phyloP scores from a whole-genome alignment of 2,888 invertebrate genomes.

The Diarsia rubi region DNA sequence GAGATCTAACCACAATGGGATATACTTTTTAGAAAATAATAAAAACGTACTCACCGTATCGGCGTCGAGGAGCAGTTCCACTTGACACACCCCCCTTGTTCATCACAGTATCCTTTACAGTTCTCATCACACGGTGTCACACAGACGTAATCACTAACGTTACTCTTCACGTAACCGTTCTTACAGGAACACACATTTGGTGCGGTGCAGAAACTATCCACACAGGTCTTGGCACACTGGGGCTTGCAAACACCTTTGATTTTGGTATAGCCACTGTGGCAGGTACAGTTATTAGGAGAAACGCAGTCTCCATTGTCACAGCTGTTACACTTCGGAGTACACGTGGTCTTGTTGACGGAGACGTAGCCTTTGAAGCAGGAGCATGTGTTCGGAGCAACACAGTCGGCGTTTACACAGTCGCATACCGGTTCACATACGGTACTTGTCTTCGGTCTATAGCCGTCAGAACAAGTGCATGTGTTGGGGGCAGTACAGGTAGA shows the following conservation, averaged over 20 bases:
- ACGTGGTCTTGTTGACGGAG: constrained; percentile 60
- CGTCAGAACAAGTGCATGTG: constrained; percentile 74
- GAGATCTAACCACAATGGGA: not conserved
- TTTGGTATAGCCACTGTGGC: constrained; percentile 77
- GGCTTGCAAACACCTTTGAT: constrained; percentile 61
- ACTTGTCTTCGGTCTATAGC: constrained; percentile 67
- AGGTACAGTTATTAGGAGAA: constrained; percentile 84
- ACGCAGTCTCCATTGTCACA: constrained; percentile 75
- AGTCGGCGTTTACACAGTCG: constrained; percentile 85
- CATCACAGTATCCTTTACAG: constrained; percentile 61
- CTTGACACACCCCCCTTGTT: constrained; percentile 50
- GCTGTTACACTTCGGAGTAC: constrained; percentile 64
- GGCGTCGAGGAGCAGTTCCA: constrained; percentile 53
- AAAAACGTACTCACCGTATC: constrained; percentile 50
- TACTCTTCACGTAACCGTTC: constrained; percentile 65
- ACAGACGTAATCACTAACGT: constrained; percentile 49
- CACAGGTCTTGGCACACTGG: constrained; percentile 62
- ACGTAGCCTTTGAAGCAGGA: constrained; percentile 82
- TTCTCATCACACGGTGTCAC: constrained; percentile 50
- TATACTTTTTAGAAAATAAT: not conserved
- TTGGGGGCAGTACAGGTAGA: constrained; percentile 75
- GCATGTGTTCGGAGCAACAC: constrained; percentile 82
- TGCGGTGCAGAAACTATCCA: constrained; percentile 67
- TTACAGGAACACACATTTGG: constrained; percentile 67
- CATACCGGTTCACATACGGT: constrained; percentile 79